phyloP scores from a whole-genome alignment of 2,113 vertebrate species.

The Cacatua alba region DNA sequence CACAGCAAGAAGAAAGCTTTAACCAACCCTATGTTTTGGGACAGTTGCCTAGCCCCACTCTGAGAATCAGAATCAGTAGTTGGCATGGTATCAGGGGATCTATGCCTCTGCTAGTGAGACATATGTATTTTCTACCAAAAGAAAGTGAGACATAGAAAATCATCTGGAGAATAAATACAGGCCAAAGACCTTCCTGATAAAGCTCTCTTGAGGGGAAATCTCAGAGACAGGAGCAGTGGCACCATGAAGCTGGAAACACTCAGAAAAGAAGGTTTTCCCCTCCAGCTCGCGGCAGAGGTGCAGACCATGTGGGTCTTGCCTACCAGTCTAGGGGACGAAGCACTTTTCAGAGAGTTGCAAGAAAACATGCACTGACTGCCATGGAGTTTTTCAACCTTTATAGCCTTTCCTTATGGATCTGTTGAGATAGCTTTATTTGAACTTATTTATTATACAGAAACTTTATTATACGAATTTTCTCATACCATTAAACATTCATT shows the following conservation, averaged over 20 bases:
- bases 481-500: not conserved
- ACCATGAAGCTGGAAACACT: not conserved
- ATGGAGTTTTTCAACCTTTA: not conserved
- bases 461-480: not conserved
- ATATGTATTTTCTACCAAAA: not conserved
- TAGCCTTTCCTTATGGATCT: not conserved
- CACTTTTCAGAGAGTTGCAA: not conserved
- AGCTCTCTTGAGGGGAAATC: not conserved
- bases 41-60: not conserved
- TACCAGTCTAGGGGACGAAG: not conserved
- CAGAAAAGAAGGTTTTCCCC: not conserved
- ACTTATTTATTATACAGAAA: not conserved
- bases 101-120: accelerated
- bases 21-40: not conserved
- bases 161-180: not conserved
- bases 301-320: not conserved
- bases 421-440: not conserved
- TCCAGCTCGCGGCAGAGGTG: not conserved
- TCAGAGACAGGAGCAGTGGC: not conserved
- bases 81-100: not conserved
- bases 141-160: not conserved
- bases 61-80: accelerated
- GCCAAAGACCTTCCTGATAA: not conserved
- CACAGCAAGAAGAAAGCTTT: not conserved
- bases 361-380: not conserved